Conservation (phyloP, 2,113 vertebrate species). For the Oncorhynchus keta region DNA sequence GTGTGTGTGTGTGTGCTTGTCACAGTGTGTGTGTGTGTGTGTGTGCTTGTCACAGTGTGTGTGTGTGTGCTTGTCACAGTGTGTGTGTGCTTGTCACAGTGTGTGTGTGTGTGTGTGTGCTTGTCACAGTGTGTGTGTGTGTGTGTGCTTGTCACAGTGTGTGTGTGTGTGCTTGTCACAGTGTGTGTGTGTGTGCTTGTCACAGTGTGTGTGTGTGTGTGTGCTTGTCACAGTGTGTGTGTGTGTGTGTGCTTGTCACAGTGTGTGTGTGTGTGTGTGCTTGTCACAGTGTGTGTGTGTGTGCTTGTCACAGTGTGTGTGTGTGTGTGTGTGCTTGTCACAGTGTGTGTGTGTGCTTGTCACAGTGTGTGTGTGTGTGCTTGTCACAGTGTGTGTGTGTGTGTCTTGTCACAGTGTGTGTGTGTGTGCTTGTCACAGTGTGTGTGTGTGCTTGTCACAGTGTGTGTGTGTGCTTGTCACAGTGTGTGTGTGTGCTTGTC, state of each 20-base stretch:
- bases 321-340: no score
- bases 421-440: not conserved
- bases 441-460: not conserved
- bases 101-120: no score
- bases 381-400: conserved; percentile 2
- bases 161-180: not conserved
- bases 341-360: conserved; percentile 1
- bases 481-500: conserved; percentile 1
- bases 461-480: conserved; percentile 1
- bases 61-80: not conserved
- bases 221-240: not conserved
- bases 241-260: no score
- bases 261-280: no score
- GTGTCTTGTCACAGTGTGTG: conserved; percentile 7
- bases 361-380: conserved; percentile 3
- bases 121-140: conserved; percentile 1
- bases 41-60: not conserved
- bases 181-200: conserved; percentile 2
- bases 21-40: conserved; percentile 5
- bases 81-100: not conserved
- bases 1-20: no score
- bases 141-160: not conserved
- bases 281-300: conserved; percentile 1
- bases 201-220: conserved; percentile 5
- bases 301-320: not conserved